phyloP scores from a whole-genome alignment of 2,888 invertebrate genomes.

The Tillus elongatus region DNA sequence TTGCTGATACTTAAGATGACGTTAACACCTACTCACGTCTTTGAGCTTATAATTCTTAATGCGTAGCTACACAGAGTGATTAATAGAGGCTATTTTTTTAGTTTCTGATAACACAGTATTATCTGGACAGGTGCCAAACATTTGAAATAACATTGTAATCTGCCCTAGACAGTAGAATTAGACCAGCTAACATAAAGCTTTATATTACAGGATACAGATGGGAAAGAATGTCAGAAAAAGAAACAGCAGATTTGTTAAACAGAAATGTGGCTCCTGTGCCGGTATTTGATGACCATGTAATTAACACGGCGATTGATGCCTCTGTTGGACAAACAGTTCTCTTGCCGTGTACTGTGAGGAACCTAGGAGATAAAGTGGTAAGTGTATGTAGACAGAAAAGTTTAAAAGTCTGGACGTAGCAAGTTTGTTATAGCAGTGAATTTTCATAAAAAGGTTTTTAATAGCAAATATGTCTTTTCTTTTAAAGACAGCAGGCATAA shows the following conservation, averaged over 20 bases:
- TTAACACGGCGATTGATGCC: slow-evolving; percentile 9
- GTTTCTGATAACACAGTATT: background rate
- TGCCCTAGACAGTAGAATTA: too few relatives aligned
- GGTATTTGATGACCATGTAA: background rate
- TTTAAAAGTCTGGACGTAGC: too few relatives aligned
- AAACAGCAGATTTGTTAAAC: background rate
- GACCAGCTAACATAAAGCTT: background rate
- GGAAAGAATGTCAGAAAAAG: background rate
- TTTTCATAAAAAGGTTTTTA: too few relatives aligned
- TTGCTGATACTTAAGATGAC: background rate
- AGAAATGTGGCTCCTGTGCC: background rate
- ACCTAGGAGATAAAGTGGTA: slow-evolving; percentile 20
- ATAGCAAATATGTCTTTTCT: too few relatives aligned
- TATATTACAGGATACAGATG: background rate
- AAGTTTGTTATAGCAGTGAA: too few relatives aligned
- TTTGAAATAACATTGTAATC: slow-evolving; percentile 3
- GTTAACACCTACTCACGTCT: background rate
- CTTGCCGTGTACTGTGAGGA: slow-evolving; percentile 17
- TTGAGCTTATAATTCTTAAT: background rate
- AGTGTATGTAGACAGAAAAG: too few relatives aligned
- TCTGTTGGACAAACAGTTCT: slow-evolving; percentile 18
- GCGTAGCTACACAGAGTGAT: background rate
- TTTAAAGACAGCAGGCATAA: too few relatives aligned
- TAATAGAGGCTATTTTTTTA: background rate
- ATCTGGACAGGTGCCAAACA: slow-evolving; percentile 1